Evolutionary conservation across 2,113 vertebrate species (phyloP).

Genomic region (Otis tarda): DNA sequence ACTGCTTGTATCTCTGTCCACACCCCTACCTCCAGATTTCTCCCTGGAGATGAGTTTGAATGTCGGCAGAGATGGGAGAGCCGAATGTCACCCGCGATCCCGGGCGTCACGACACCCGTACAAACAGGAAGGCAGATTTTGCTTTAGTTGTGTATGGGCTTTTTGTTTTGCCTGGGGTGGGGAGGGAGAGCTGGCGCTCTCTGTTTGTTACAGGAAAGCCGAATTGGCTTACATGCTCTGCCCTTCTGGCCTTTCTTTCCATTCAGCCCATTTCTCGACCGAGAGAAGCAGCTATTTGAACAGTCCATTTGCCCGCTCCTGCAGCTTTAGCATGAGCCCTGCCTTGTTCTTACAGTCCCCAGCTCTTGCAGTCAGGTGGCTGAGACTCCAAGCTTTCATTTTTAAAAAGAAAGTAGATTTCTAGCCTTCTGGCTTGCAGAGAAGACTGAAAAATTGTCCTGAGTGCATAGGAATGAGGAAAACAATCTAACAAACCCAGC

Average conservation of each 20-base stretch:
- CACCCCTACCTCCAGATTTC: neutral
- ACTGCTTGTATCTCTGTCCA: accelerated
- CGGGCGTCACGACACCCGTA: neutral
- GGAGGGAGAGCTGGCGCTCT: neutral
- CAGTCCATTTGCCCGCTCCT: neutral
- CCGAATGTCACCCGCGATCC: neutral
- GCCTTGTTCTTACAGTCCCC: neutral
- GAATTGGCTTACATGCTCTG: neutral
- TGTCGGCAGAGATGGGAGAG: neutral
- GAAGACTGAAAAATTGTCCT: neutral
- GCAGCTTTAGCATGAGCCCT: neutral
- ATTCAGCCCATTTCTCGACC: neutral
- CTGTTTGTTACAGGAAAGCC: neutral
- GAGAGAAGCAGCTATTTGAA: neutral
- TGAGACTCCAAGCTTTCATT: neutral
- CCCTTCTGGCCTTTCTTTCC: constrained; percentile 43
- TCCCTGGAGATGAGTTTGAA: neutral
- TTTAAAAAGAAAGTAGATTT: neutral
- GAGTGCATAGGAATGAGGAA: neutral
- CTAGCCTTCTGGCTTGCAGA: neutral
- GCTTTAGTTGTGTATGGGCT: neutral
- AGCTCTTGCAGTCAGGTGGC: neutral
- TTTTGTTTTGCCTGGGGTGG: neutral
- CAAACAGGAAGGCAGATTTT: constrained; percentile 14
- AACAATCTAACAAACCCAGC: neutral